Evolutionary conservation across 2,113 vertebrate genomes (phyloP).

Genomic region (Agelaius tricolor): DNA sequence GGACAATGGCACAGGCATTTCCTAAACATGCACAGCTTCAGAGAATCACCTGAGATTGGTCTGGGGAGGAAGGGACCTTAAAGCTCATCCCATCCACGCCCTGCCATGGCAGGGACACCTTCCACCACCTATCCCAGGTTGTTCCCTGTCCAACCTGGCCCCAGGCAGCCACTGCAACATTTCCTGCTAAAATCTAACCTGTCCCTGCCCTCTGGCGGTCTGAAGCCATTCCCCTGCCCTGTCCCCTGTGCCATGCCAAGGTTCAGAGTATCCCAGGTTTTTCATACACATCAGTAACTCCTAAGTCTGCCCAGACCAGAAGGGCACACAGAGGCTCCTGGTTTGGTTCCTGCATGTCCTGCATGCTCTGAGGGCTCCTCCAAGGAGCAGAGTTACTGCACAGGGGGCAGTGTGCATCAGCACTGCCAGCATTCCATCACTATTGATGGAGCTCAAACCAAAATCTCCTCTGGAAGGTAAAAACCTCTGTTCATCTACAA

Average conservation of each 20-base stretch:
- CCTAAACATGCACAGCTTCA: neutral
- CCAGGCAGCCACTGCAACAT: neutral
- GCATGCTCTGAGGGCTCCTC: neutral
- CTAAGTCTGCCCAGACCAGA: neutral
- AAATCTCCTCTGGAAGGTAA: neutral
- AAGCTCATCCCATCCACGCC: neutral
- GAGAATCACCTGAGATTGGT: neutral
- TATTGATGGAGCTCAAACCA: neutral
- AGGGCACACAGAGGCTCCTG: accelerated
- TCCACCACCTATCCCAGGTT: accelerated
- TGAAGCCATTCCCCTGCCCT: neutral
- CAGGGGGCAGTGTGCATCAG: neutral
- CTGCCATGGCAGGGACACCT: neutral
- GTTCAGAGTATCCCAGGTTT: neutral
- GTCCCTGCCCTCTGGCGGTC: neutral
- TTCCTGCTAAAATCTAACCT: no score
- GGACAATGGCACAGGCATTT: neutral
- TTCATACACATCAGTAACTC: neutral
- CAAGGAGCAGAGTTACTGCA: neutral
- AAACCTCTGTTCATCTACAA: neutral
- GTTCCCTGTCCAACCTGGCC: accelerated
- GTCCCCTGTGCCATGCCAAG: neutral
- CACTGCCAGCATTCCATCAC: neutral
- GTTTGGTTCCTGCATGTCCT: neutral
- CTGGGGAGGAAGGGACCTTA: neutral